Evolutionary conservation across 1,140 invertebrate genomes (phyloP).

Genomic region (Apis laboriosa): DNA sequence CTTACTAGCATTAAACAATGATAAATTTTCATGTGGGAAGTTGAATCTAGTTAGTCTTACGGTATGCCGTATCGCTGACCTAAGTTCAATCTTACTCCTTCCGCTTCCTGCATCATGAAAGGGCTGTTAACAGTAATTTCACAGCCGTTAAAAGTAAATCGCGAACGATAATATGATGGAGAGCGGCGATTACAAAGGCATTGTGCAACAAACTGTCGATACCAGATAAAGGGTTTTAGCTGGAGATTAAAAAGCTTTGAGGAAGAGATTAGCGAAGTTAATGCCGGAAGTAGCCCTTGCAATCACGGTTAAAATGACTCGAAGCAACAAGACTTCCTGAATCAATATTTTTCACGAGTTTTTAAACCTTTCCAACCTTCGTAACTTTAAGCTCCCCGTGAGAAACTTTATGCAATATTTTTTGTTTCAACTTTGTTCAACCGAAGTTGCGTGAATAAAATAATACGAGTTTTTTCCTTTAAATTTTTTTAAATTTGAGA

Average conservation of each 20-base stretch:
- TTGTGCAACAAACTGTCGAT: conserved; percentile 32
- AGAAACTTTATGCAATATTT: too few relatives aligned
- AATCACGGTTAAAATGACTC: conserved; percentile 12
- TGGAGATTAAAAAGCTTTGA: conserved; percentile 28
- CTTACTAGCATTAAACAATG: not conserved
- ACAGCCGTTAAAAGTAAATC: conserved; percentile 36
- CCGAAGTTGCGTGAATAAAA: too few relatives aligned
- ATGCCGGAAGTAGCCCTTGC: not conserved
- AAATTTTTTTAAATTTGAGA: too few relatives aligned
- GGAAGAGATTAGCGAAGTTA: conserved; percentile 1
- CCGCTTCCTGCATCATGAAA: not conserved
- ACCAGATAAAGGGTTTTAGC: conserved; percentile 21
- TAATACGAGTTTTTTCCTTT: too few relatives aligned
- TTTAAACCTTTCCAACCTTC: too few relatives aligned
- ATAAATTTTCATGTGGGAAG: conserved; percentile 35
- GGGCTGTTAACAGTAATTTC: conserved; percentile 33
- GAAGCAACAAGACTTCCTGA: not conserved
- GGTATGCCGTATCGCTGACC: not conserved
- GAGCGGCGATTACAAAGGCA: conserved; percentile 33
- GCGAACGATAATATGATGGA: conserved; percentile 25
- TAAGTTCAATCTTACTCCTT: conserved; percentile 8
- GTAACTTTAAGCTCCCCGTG: too few relatives aligned
- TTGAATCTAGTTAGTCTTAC: not conserved
- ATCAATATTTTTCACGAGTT: not conserved
- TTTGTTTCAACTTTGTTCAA: too few relatives aligned